These are phyloP conservation scores for Myodes glareolus DNA, from an alignment of 2,113 vertebrate genomes.

Conservation along the genomic window DNA sequence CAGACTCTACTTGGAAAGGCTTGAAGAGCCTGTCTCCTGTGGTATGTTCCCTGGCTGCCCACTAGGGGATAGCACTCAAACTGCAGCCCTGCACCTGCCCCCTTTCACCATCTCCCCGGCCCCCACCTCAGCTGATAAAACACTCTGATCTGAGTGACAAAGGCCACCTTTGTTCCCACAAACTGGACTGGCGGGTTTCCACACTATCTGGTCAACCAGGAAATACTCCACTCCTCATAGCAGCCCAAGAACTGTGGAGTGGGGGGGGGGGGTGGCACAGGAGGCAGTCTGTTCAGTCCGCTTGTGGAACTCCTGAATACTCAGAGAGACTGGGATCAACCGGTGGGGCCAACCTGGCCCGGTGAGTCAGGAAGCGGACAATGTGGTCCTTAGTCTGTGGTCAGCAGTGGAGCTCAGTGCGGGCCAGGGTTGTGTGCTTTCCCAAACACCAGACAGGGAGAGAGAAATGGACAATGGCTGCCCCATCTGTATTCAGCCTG, in stretches of 20 bases:
- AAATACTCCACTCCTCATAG: conserved; percentile 31
- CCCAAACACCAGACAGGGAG: neutral
- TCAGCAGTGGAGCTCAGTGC: neutral
- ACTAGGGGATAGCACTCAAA: rapidly evolving
- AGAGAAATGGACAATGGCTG: neutral
- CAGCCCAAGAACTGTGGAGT: neutral
- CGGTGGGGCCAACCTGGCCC: too few relatives aligned
- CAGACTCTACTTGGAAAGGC: neutral
- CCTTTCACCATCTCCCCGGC: neutral
- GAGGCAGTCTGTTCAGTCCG: too few relatives aligned
- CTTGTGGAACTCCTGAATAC: too few relatives aligned
- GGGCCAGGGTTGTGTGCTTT: neutral
- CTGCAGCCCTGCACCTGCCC: neutral
- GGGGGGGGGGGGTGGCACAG: too few relatives aligned
- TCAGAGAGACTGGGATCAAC: neutral
- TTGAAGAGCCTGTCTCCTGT: rapidly evolving
- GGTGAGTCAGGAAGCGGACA: neutral
- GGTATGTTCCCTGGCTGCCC: neutral
- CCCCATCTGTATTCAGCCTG: neutral
- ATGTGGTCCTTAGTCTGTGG: neutral
- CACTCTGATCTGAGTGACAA: conserved; percentile 58
- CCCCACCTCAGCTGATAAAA: conserved; percentile 50
- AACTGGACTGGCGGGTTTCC: conserved; percentile 81
- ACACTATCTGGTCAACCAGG: conserved; percentile 58
- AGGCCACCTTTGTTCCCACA: conserved; percentile 73